Conservation (phyloP, 1,140 invertebrate species). For the Ips nitidus region DNA sequence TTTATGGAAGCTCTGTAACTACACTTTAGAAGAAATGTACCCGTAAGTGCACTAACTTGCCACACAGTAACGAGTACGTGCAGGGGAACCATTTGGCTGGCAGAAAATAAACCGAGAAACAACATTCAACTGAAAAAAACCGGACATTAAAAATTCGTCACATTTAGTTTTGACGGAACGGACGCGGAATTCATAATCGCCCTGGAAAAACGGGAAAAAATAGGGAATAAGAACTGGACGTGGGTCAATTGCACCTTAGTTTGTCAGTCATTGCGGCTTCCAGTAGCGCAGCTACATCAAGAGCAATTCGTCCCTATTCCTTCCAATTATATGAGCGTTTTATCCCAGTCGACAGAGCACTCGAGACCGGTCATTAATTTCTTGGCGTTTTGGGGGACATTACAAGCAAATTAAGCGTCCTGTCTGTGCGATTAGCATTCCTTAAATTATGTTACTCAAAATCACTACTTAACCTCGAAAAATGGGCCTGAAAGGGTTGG, state of each 20-base stretch:
- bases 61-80: too few relatives aligned
- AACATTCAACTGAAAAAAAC: constrained; percentile 25
- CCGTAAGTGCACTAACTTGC: too few relatives aligned
- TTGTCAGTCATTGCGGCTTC: constrained; percentile 2
- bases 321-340: constrained; percentile 32
- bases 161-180: constrained; percentile 24
- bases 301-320: constrained; percentile 2
- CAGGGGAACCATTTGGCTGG: neutral
- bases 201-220: constrained; percentile 32
- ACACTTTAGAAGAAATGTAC: too few relatives aligned
- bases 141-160: constrained; percentile 35
- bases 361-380: constrained; percentile 35
- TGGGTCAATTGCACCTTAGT: neutral
- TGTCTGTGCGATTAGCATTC: constrained; percentile 28
- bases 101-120: constrained; percentile 18
- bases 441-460: neutral
- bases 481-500: too few relatives aligned
- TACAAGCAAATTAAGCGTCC: constrained; percentile 31
- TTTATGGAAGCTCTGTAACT: too few relatives aligned
- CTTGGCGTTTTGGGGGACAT: constrained; percentile 35
- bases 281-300: neutral
- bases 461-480: too few relatives aligned
- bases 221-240: constrained; percentile 5
- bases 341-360: constrained; percentile 30
- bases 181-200: constrained; percentile 27